These are phyloP conservation scores for Vireo griseus DNA, from an alignment of 2,797 vertebrate genomes.

Conservation along the genomic window DNA sequence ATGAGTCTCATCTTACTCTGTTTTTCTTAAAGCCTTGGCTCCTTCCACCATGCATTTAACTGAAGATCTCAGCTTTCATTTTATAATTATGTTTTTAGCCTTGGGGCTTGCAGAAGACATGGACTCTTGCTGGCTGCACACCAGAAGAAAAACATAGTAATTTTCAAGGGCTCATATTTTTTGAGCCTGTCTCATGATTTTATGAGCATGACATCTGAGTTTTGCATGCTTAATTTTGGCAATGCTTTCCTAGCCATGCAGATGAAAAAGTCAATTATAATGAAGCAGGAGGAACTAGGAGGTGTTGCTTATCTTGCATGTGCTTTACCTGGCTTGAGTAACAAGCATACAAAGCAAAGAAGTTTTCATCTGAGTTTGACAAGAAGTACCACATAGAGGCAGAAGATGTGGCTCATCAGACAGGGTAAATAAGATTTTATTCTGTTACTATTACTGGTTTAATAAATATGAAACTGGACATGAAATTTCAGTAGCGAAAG, in stretches of 20 bases:
- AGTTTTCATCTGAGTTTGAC: constrained; percentile 1
- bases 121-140: neutral
- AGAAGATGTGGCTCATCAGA: neutral
- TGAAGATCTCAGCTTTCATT: constrained; percentile 17
- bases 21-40: constrained; percentile 30
- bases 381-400: neutral
- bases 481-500: neutral
- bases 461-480: neutral
- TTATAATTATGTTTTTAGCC: constrained; percentile 9
- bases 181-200: neutral
- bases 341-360: neutral
- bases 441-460: neutral
- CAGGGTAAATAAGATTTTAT: neutral
- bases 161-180: neutral
- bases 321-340: neutral
- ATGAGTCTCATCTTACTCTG: neutral
- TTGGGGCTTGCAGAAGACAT: neutral
- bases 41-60: neutral
- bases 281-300: neutral
- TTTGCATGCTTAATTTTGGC: neutral
- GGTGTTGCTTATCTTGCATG: neutral
- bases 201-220: neutral
- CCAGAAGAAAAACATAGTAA: neutral
- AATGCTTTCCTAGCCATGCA: neutral
- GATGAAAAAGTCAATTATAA: neutral